Conservation (phyloP, 2,888 invertebrate species). For the Volucella zonaria region DNA sequence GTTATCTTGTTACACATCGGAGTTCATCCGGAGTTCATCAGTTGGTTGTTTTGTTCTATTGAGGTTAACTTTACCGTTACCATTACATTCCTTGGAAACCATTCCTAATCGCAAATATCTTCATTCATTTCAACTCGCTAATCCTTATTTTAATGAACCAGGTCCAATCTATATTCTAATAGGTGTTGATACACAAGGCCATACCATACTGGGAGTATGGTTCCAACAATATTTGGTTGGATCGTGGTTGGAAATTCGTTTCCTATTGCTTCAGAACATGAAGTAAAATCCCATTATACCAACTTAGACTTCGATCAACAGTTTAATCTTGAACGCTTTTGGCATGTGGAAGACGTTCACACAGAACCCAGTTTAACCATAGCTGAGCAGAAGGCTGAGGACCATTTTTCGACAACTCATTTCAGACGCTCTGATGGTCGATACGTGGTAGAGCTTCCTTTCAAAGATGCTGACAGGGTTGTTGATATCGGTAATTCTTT, state of each 20-base stretch:
- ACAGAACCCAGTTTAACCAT: background rate
- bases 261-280: no score
- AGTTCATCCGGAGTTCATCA: conserved; percentile 28
- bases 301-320: background rate
- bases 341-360: background rate
- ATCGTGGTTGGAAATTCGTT: background rate
- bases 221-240: conserved; percentile 22
- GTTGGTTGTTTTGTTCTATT: conserved; percentile 34
- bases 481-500: no score
- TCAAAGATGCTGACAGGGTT: background rate
- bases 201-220: background rate
- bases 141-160: conserved; percentile 1
- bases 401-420: background rate
- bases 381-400: conserved; percentile 15
- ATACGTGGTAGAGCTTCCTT: no score
- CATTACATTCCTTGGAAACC: conserved; percentile 19
- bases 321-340: conserved; percentile 18
- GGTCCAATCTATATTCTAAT: conserved; percentile 17
- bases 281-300: no score
- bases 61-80: conserved; percentile 21
- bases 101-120: conserved; percentile 2
- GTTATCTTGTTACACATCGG: conserved; percentile 31
- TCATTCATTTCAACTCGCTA: conserved; percentile 6
- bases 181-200: conserved; percentile 3
- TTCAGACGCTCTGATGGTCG: no score